phyloP scores from a whole-genome alignment of 2,113 vertebrate genomes.

The Anolis sagrei region DNA sequence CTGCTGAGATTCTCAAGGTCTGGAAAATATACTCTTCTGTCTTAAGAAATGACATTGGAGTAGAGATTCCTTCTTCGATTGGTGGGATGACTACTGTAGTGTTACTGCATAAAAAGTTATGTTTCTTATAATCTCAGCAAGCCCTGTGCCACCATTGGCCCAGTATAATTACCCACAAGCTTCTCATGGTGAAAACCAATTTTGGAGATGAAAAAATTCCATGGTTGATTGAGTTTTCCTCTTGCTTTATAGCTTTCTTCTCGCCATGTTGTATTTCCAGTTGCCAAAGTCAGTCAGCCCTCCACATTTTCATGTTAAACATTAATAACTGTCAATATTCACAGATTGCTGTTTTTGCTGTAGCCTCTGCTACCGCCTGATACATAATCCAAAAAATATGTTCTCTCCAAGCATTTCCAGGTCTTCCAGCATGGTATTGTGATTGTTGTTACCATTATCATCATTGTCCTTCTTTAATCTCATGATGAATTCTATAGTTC shows the following conservation, averaged over 20 bases:
- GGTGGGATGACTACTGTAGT: background rate
- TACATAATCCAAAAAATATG: too few species aligned
- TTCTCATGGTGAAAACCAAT: conserved; percentile 10
- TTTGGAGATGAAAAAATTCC: background rate
- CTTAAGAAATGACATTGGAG: rapidly evolving
- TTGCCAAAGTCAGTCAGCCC: background rate
- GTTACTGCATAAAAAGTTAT: background rate
- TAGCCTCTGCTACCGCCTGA: too few species aligned
- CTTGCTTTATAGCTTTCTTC: conserved; percentile 49
- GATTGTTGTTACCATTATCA: too few species aligned
- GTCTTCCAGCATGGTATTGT: too few species aligned
- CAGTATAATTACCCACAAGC: conserved; percentile 33
- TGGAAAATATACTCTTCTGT: rapidly evolving
- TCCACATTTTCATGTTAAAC: too few species aligned
- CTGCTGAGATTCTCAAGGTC: rapidly evolving
- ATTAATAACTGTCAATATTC: too few species aligned
- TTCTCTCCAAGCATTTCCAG: too few species aligned
- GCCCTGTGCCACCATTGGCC: background rate
- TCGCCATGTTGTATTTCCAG: conserved; percentile 44
- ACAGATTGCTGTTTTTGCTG: too few species aligned
- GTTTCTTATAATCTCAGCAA: background rate
- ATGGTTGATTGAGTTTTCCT: conserved; percentile 30
- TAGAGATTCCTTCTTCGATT: background rate
- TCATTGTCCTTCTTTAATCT: too few species aligned
- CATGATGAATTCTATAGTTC: too few species aligned